Base-by-base conservation (phyloP, 2,113 vertebrate genomes). In the Tor tambroides region DNA sequence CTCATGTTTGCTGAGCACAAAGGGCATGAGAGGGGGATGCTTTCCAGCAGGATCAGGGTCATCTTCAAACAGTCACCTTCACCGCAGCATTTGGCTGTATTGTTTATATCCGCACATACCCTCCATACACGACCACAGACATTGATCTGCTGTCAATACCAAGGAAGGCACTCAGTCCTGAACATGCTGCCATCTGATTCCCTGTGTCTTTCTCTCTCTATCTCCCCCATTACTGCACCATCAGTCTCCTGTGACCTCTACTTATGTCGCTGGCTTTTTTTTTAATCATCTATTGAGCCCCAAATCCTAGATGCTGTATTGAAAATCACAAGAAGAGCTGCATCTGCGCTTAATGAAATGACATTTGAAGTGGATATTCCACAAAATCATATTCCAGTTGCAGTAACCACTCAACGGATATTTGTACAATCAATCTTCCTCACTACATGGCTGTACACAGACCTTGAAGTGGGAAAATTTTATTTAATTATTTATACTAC, bases 141-240 rank as follows among this genome's bases (percentile, higher is more conserved):
- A 78, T 87, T 78, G 86, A 87, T 89, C 86, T 63, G 59, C 35
- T 81, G 83, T 89, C 88, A 81, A 89, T 89, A 80, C 43, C 76
- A 35, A 51, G 14, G 63, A 49, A 81, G 61, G 54, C 28, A 15
- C 46, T 32, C n/a, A 14, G 35, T 41, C 56, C 61, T 76, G 51
- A 43, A 79, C 35, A 63, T 32, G 11, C 51, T 74, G 79, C 10
- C 67, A 69, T 51, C 81, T 67, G 80, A 71, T 77, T 69, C 17
- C 10, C 71, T 86, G 30, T 72, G 51, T 74, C 49, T 54, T 83
- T 78, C 59, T 30, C 3, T 32, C 46, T 63, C 54, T 35, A 12
- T 56, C 26, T n/a, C 56, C 5, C 35, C 32, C 7, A 65, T n/a
- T 59, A 75, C 67, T 54, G 65, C 28, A 0, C 82, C 30, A 56